These are phyloP conservation scores for Alitta virens DNA, from an alignment of 2,888 invertebrate genomes.

Conservation along the genomic window DNA sequence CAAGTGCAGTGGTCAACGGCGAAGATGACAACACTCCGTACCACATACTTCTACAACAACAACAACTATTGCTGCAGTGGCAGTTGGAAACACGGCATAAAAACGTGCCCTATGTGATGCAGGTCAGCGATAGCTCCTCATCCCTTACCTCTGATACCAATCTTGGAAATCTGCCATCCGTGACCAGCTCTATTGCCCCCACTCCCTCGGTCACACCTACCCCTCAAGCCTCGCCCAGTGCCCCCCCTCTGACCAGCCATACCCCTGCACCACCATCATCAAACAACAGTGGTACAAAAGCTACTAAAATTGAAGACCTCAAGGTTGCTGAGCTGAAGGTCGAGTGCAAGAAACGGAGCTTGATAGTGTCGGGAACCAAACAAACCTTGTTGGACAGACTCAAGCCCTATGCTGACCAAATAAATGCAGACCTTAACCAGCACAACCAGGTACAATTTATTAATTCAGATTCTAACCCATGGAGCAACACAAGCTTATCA, in stretches of 20 bases:
- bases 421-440: slow-evolving; percentile 20
- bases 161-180: neutral
- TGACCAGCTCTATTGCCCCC: slow-evolving; percentile 16
- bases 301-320: slow-evolving; percentile 81
- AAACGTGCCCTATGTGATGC: slow-evolving; percentile 39
- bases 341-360: slow-evolving; percentile 86
- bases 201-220: slow-evolving; percentile 1
- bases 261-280: slow-evolving; percentile 6
- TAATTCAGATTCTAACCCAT: neutral
- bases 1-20: neutral
- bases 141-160: neutral
- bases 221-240: neutral
- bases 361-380: slow-evolving; percentile 95
- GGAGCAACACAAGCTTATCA: slow-evolving; percentile 2
- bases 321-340: slow-evolving; percentile 93
- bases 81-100: slow-evolving; percentile 80
- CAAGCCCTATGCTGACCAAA: slow-evolving; percentile 63
- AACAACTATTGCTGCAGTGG: slow-evolving; percentile 86
- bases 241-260: slow-evolving; percentile 4
- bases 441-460: slow-evolving; percentile 2
- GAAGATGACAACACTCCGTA: slow-evolving; percentile 20
- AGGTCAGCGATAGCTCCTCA: neutral
- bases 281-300: neutral
- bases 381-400: slow-evolving; percentile 90
- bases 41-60: slow-evolving; percentile 72